Percentiles rank a stretch among this genome's conserved stretches.
Evolutionary conservation across 2,888 invertebrate genomes (phyloP).

Genomic region (Piscicola geometra): DNA sequence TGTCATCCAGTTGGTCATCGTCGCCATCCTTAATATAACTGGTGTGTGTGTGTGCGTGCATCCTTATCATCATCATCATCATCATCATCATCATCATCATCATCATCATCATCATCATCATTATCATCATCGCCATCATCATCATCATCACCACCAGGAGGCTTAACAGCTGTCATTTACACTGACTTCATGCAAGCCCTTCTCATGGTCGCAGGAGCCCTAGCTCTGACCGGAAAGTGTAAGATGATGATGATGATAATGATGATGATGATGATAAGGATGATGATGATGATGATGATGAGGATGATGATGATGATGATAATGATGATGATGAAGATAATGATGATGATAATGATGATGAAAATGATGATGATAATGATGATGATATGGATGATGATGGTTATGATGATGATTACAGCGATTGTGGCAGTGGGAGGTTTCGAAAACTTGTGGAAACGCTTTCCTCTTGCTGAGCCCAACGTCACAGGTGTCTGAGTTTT

Average conservation of each 20-base stretch:
- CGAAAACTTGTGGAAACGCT: slow-evolving; percentile 48
- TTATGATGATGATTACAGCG: slow-evolving; percentile 45
- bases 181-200: slow-evolving; percentile 57
- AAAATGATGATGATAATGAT: too few species aligned
- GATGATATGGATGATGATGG: too few species aligned
- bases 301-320: too few species aligned
- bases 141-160: slow-evolving; percentile 46
- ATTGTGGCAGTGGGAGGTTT: slow-evolving; percentile 54
- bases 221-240: slow-evolving; percentile 49
- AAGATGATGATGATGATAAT: too few species aligned
- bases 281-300: too few species aligned
- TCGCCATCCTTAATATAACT: slow-evolving; percentile 58
- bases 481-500: slow-evolving; percentile 3
- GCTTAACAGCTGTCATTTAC: slow-evolving; percentile 51
- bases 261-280: too few species aligned
- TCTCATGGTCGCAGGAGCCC: slow-evolving; percentile 57
- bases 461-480: slow-evolving; percentile 52
- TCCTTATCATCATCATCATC: slow-evolving; percentile 19
- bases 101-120: slow-evolving; percentile 24
- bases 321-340: too few species aligned
- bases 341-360: too few species aligned
- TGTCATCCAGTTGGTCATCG: slow-evolving; percentile 56
- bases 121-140: slow-evolving; percentile 4
- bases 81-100: slow-evolving; percentile 24
- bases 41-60: too few species aligned